Percentiles rank a stretch among this genome's conserved stretches.
These are phyloP conservation scores for Paradoxurus hermaphroditus DNA, from an alignment of 2,113 vertebrate genomes.

Conservation along the genomic window DNA sequence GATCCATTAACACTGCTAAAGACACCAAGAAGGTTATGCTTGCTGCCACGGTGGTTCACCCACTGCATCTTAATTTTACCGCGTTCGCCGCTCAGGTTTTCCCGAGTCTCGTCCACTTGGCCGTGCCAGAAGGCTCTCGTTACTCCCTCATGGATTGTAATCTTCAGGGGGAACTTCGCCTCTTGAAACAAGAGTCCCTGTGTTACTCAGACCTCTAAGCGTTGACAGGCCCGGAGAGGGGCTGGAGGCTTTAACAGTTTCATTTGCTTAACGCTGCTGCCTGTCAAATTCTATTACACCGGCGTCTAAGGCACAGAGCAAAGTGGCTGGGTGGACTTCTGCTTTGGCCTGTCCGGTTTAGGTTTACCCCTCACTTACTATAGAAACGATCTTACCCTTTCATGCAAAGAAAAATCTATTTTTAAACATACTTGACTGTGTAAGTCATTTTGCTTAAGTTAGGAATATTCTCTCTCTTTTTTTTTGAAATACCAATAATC, in stretches of 20 bases:
- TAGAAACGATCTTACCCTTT: not conserved
- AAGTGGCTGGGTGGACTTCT: not conserved
- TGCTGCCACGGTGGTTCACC: not conserved
- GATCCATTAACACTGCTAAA: slow-evolving; percentile 73
- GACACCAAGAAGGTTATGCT: slow-evolving; percentile 70
- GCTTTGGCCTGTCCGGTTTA: not conserved
- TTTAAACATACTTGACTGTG: not conserved
- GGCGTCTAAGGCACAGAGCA: not conserved
- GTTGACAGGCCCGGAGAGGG: slow-evolving; percentile 37
- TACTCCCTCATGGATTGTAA: slow-evolving; percentile 35
- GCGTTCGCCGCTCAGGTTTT: slow-evolving; percentile 29
- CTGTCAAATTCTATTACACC: not conserved
- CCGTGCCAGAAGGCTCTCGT: slow-evolving; percentile 26
- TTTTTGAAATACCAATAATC: not conserved
- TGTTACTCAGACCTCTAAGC: slow-evolving; percentile 26
- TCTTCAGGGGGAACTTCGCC: slow-evolving; percentile 55
- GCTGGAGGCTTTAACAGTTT: not conserved
- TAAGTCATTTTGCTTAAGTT: not conserved
- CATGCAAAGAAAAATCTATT: not conserved
- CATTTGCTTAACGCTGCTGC: slow-evolving; percentile 10
- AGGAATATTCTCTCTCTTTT: not conserved
- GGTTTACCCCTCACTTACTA: not conserved
- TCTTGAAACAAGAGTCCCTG: slow-evolving; percentile 56
- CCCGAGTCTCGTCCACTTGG: slow-evolving; percentile 21
- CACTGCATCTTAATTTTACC: slow-evolving; percentile 61